phyloP scores from a whole-genome alignment of 2,888 invertebrate genomes.

The Tholera decimalis region DNA sequence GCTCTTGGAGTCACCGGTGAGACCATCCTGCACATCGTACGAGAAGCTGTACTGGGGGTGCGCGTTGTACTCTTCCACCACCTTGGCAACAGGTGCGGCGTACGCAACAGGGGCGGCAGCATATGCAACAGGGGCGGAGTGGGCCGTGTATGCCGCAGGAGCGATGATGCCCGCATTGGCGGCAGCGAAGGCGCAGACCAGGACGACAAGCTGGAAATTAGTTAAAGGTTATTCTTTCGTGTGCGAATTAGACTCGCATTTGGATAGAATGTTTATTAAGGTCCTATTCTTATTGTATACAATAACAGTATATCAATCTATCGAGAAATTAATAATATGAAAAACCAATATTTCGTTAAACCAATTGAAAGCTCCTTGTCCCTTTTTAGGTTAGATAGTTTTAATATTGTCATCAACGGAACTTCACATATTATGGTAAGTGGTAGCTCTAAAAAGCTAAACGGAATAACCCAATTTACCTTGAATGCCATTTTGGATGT shows the following conservation, averaged over 20 bases:
- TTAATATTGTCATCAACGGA: background rate
- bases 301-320: no score
- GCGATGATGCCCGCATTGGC: constrained; percentile 66
- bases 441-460: no score
- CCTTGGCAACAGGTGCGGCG: constrained; percentile 68
- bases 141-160: constrained; percentile 27
- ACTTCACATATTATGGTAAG: no score
- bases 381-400: no score
- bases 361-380: no score
- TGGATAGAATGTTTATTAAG: no score
- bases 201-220: constrained; percentile 47
- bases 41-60: constrained; percentile 83
- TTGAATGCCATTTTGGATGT: constrained; percentile 70
- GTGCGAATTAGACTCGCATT: no score
- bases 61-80: constrained; percentile 74
- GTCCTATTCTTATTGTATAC: no score
- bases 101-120: constrained; percentile 32
- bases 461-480: constrained; percentile 56
- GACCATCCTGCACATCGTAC: constrained; percentile 84
- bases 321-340: no score
- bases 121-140: constrained; percentile 39
- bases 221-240: background rate
- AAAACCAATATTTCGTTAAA: no score
- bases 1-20: constrained; percentile 86
- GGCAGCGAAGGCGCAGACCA: constrained; percentile 71